Conservation (phyloP, 2,113 vertebrate species). For the Sebastes schlegelii region DNA sequence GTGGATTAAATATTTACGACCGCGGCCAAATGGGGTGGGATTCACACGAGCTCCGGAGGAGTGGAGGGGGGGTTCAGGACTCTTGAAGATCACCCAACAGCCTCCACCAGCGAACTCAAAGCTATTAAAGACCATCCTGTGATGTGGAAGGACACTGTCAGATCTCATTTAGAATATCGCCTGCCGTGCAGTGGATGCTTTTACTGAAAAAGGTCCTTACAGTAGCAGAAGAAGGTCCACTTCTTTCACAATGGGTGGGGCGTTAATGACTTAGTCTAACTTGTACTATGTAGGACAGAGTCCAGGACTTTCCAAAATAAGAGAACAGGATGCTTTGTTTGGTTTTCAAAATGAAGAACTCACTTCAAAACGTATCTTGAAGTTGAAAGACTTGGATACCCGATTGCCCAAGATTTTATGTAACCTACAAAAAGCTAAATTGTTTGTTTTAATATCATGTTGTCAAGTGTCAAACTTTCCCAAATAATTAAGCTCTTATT, state of each 20-base stretch:
- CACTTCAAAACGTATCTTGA: too few species aligned
- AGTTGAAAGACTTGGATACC: not conserved
- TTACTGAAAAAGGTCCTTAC: constrained; percentile 37
- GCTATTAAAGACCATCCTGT: constrained; percentile 50
- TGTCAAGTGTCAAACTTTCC: too few species aligned
- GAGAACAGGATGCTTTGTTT: not conserved
- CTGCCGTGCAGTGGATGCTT: constrained; percentile 20
- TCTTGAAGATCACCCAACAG: constrained; percentile 52
- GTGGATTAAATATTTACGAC: constrained; percentile 75
- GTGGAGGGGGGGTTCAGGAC: constrained; percentile 3
- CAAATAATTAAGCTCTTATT: not conserved
- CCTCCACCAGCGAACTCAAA: constrained; percentile 35
- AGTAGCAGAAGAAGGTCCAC: not conserved
- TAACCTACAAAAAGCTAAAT: not conserved
- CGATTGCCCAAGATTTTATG: not conserved
- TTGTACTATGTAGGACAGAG: not conserved
- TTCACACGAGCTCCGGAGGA: constrained; percentile 53
- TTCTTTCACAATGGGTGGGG: constrained; percentile 16
- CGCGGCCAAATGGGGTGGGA: constrained; percentile 68
- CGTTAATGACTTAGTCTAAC: constrained; percentile 10
- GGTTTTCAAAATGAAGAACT: not conserved
- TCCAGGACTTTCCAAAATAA: not conserved
- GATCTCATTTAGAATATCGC: constrained; percentile 35
- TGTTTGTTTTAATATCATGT: too few species aligned
- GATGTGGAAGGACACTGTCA: constrained; percentile 25